Percentiles rank a stretch among this genome's conserved stretches.
phyloP scores from a whole-genome alignment of 2,888 invertebrate species.

The Idaea aversata region DNA sequence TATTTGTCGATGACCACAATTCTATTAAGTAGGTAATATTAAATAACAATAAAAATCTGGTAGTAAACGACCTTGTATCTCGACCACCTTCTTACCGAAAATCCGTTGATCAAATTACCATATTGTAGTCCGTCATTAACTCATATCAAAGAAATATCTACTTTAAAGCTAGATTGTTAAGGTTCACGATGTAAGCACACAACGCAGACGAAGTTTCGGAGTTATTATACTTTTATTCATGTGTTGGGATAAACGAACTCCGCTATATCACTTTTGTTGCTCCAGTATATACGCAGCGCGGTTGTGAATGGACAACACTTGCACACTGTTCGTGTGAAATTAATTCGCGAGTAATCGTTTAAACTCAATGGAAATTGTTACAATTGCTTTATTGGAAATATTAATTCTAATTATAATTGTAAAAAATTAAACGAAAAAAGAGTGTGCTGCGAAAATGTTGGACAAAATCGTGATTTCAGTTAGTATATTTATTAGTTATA shows the following conservation, averaged over 20 bases:
- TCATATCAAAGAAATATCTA: conserved; percentile 18
- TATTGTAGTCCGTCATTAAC: conserved; percentile 28
- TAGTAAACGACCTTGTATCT: conserved; percentile 52
- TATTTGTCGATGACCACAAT: conserved; percentile 11
- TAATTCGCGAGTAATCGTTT: conserved; percentile 36
- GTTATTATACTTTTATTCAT: conserved; percentile 30
- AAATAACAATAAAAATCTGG: conserved; percentile 35
- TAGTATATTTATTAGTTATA: conserved; percentile 16
- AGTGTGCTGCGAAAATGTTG: conserved; percentile 26
- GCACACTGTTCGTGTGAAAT: conserved; percentile 39
- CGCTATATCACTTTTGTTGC: conserved; percentile 34
- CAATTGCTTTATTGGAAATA: conserved; percentile 20
- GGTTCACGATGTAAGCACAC: conserved; percentile 16
- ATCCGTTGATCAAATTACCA: conserved; percentile 57
- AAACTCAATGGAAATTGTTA: conserved; percentile 33
- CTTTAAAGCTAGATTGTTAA: conserved; percentile 25
- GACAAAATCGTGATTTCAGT: conserved; percentile 33
- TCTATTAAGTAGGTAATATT: conserved; percentile 18
- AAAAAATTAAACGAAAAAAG: conserved; percentile 10
- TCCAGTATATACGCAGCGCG: conserved; percentile 49
- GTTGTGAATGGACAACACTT: conserved; percentile 50
- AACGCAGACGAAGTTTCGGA: conserved; percentile 28
- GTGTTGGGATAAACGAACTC: conserved; percentile 38
- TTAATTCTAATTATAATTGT: conserved; percentile 15
- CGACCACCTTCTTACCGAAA: conserved; percentile 44